Evolutionary conservation across 2,888 invertebrate species (phyloP).

Genomic region (Kuschelorhynchus macadamiae): DNA sequence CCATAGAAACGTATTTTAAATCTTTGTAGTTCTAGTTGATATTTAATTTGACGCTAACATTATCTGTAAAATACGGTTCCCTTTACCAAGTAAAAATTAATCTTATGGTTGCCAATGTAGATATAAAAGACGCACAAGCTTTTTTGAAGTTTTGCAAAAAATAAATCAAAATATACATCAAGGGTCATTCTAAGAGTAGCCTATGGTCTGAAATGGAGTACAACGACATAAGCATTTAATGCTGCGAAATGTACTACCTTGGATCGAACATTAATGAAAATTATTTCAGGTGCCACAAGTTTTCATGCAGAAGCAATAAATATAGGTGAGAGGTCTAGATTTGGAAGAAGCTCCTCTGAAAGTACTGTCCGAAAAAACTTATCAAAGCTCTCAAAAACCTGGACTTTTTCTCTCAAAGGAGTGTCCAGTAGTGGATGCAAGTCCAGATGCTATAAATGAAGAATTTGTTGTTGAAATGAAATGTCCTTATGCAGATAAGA

Average conservation of each 20-base stretch:
- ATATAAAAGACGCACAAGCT: too few species aligned
- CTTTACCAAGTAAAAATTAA: too few species aligned
- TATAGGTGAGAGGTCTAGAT: not conserved
- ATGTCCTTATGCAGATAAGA: constrained; percentile 21
- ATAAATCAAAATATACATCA: too few species aligned
- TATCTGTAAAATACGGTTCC: too few species aligned
- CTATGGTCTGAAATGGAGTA: too few species aligned
- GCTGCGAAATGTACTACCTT: constrained; percentile 7
- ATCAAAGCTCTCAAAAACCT: constrained; percentile 8
- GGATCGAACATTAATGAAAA: constrained; percentile 14
- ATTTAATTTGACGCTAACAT: too few species aligned
- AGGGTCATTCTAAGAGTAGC: too few species aligned
- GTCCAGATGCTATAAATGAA: not conserved
- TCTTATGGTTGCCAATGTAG: too few species aligned
- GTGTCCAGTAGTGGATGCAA: not conserved
- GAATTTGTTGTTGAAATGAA: constrained; percentile 15
- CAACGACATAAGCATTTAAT: constrained; percentile 15
- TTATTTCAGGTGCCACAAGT: constrained; percentile 7
- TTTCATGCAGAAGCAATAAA: constrained; percentile 11
- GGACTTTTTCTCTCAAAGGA: constrained; percentile 20
- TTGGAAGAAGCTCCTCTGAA: constrained; percentile 8
- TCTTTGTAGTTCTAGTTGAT: too few species aligned
- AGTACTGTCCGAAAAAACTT: constrained; percentile 1
- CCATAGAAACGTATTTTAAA: too few species aligned
- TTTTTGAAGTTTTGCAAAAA: too few species aligned